phyloP scores from a whole-genome alignment of 2,888 invertebrate species.

The Cloeon dipterum region DNA sequence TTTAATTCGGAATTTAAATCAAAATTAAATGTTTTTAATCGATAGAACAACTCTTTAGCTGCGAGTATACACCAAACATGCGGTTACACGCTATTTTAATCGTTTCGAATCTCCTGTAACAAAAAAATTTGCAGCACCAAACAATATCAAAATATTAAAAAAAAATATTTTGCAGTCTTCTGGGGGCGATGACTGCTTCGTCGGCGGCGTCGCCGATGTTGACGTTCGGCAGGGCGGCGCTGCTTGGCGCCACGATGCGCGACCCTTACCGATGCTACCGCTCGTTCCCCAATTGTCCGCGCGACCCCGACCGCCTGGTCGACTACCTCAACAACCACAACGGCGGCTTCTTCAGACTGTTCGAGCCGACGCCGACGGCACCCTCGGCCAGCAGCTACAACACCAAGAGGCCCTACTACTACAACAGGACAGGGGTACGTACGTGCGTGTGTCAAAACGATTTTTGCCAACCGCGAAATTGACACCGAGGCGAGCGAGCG shows the following conservation, averaged over 20 bases:
- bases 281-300: conserved; percentile 51
- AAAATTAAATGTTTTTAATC: no score
- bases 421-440: no score
- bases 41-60: no score
- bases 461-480: no score
- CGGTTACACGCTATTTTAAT: no score
- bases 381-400: neutral
- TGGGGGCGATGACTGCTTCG: conserved; percentile 32
- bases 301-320: conserved; percentile 43
- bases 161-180: conserved; percentile 21
- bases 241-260: conserved; percentile 45
- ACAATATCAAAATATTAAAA: no score
- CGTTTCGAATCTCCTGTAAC: no score
- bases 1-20: no score
- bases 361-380: conserved; percentile 20
- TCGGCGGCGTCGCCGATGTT: conserved; percentile 36
- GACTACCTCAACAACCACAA: conserved; percentile 66
- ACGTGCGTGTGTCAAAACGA: no score
- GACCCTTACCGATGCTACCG: conserved; percentile 31
- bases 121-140: no score
- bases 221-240: conserved; percentile 47
- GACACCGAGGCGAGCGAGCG: no score
- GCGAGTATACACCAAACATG: no score
- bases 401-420: neutral
- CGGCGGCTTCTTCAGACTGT: conserved; percentile 64